These are phyloP conservation scores for Bombus soroeensis DNA, from an alignment of 1,140 invertebrate genomes.

Conservation along the genomic window DNA sequence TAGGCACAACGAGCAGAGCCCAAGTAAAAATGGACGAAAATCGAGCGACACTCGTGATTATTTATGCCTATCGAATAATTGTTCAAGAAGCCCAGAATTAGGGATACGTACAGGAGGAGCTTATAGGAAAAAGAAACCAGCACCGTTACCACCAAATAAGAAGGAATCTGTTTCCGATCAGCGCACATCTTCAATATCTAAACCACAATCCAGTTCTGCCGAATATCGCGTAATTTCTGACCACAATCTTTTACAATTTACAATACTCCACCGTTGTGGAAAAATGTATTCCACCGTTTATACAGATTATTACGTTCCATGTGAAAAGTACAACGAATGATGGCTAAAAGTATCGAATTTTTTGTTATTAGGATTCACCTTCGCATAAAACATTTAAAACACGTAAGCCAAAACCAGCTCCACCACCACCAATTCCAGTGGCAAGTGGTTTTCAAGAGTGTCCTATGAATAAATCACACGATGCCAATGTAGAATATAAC, in stretches of 20 bases:
- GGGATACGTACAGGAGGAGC: conserved; percentile 73
- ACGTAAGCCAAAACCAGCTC: conserved; percentile 84
- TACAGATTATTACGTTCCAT: background rate
- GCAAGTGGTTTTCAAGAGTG: conserved; percentile 63
- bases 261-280: background rate
- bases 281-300: background rate
- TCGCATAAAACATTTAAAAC: conserved; percentile 71
- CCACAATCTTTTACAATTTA: background rate
- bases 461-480: conserved; percentile 54
- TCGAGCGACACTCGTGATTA: conserved; percentile 65
- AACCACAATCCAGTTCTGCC: conserved; percentile 1
- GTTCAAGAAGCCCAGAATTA: conserved; percentile 76
- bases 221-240: background rate
- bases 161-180: conserved; percentile 63
- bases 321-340: background rate
- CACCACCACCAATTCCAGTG: conserved; percentile 81
- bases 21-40: conserved; percentile 51
- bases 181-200: background rate
- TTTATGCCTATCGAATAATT: conserved; percentile 76
- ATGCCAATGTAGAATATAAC: conserved; percentile 48
- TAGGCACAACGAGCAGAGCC: conserved; percentile 67
- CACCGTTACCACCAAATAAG: conserved; percentile 86
- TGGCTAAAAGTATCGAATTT: background rate
- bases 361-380: conserved; percentile 74
- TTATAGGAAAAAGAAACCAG: conserved; percentile 86